Percentiles rank a stretch among this genome's conserved stretches.
Evolutionary conservation across 2,888 invertebrate genomes (phyloP).

Genomic region (Bellardia pandia): DNA sequence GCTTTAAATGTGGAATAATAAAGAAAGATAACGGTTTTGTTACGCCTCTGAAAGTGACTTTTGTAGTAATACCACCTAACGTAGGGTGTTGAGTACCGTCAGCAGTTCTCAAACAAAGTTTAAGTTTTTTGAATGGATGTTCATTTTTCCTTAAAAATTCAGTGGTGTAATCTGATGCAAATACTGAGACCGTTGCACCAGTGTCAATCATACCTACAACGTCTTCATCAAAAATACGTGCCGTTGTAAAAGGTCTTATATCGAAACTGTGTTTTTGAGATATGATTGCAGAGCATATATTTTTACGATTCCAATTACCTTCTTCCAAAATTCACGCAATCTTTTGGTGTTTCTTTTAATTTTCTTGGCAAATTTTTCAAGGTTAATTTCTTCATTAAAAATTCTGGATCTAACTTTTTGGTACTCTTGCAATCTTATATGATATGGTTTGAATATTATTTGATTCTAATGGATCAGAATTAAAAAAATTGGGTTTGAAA

Average conservation of each 20-base stretch:
- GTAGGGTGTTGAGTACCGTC: neutral
- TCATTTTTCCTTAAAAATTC: neutral
- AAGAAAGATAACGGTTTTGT: neutral
- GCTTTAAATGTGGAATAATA: neutral
- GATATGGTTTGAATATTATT: constrained; percentile 12
- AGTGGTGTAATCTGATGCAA: neutral
- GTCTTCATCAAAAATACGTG: neutral
- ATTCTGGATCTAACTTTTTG: neutral
- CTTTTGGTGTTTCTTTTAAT: neutral
- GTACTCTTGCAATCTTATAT: constrained; percentile 17
- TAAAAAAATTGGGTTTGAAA: neutral
- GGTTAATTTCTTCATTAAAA: constrained; percentile 20
- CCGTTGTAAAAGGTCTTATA: neutral
- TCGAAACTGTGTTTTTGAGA: neutral
- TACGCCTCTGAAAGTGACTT: neutral
- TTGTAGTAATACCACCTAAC: neutral
- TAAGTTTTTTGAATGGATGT: neutral
- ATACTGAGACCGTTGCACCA: neutral
- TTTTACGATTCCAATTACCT: neutral
- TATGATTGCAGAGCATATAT: neutral
- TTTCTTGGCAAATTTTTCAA: too few relatives aligned
- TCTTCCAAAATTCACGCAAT: neutral
- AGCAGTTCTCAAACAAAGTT: neutral
- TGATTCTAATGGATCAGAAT: neutral
- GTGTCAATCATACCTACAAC: neutral